Base-by-base conservation (phyloP, 2,797 vertebrate genomes). In the Sternarchorhynchus goeldii region DNA sequence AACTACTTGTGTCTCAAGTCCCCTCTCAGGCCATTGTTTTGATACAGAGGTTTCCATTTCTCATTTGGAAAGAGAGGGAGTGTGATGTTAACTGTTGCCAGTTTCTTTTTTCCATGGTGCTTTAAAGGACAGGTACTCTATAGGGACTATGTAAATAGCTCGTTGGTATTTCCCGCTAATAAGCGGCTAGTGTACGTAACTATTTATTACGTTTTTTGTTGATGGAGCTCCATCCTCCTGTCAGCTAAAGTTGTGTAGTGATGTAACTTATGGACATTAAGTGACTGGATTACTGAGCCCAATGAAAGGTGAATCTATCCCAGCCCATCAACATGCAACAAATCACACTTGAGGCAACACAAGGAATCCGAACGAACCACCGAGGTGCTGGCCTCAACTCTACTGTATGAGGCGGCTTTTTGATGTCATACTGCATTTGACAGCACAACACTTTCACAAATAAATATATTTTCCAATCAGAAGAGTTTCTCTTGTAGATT, bases 21-120 rank as follows among this genome's bases (percentile, higher is more conserved):
- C 55, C 55, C 21, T 59, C 29, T 73, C 41, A 55, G 74, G 69
- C 69, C 55, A 41, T 59, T 67, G 45, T 79, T 76, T 59, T 68
- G 63, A 77, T 73, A 66, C 76, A 79, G 75, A 74, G 85, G 82
- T 68, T 88, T 88, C 86, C 82, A 79, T 87, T 90, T 88, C 82
- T 87, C 82, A 73, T 76, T 67, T 53, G 80, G 65, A 78, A 62
- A 66, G 84, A 85, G 86, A 83, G 56, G 72, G 85, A 78, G 88
- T 89, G 89, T 89, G 87, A 89, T 82, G 81, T 87, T 87, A 80
- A 81, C 74, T 87, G 84, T 83, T 87, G 77, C 82, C 89, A 87
- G 86, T 84, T 88, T 87, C 86, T 87, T 78, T 86, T 85, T 88
- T 83, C 79, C 84, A 86, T 73, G 90, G 88, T 89, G 91, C 89